These are phyloP conservation scores for Camponotus pennsylvanicus DNA, from an alignment of 1,140 invertebrate genomes.

Conservation along the genomic window DNA sequence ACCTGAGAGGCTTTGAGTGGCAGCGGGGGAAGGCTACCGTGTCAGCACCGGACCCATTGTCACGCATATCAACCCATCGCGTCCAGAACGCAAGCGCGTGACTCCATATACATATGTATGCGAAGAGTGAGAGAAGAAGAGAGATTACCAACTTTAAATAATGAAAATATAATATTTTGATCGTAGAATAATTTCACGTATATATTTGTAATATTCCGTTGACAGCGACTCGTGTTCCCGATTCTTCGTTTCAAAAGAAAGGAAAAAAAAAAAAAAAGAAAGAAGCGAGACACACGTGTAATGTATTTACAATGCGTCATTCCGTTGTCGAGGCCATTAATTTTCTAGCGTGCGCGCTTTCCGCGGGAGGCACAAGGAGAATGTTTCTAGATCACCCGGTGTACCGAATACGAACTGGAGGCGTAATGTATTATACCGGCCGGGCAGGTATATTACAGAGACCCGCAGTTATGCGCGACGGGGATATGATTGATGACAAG, in stretches of 20 bases:
- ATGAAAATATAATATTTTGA: conserved; percentile 25
- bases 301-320: conserved; percentile 52
- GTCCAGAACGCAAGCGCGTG: conserved; percentile 54
- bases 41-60: conserved; percentile 78
- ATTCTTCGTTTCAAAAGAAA: neutral
- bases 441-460: conserved; percentile 78
- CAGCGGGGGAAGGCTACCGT: conserved; percentile 74
- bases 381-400: conserved; percentile 77
- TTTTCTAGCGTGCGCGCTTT: conserved; percentile 59
- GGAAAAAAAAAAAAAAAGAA: neutral
- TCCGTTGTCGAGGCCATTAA: conserved; percentile 46
- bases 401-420: conserved; percentile 74
- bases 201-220: no score
- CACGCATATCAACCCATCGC: conserved; percentile 65
- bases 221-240: conserved; percentile 21
- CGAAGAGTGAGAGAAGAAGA: neutral
- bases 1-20: conserved; percentile 80
- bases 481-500: conserved; percentile 84
- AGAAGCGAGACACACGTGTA: conserved; percentile 37
- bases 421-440: conserved; percentile 80
- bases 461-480: conserved; percentile 76
- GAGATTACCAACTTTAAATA: neutral
- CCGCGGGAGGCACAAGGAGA: conserved; percentile 57
- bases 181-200: conserved; percentile 5
- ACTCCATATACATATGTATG: neutral